Evolutionary conservation across 1,140 invertebrate species (phyloP), one percentile per base, ranked within the genome.

Genomic region (Tachypleus tridentatus): DNA sequence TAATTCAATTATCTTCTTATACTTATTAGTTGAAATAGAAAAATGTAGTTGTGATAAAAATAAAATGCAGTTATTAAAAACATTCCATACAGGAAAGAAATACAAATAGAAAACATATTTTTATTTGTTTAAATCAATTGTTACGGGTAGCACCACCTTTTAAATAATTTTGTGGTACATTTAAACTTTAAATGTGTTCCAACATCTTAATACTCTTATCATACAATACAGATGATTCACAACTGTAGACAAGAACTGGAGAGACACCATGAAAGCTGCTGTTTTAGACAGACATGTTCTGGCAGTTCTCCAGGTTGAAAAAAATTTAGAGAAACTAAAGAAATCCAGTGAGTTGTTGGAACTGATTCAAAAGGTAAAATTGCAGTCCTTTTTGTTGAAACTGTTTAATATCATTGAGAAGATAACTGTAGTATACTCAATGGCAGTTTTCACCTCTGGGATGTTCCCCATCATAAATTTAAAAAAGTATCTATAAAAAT

Each of bases 241-340:
- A 57, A 69, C 69, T 57, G 73, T 77, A 6, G 70, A 71, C 59
- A 72, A 73, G 70, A 80, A 76, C 66, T 98, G 95, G 93, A 85
- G 87, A 71, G 92, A 97, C 74, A 86, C 98, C 57, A 97, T 97
- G 91, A 92, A 91, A 74, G 83, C 84, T 29, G 89, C 89, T 1
- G 79, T 80, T 50, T 71, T 79, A 10, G 89, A 96, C 79, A 84
- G 87, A 3, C 83, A 85, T 73, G 93, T 96, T 0, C 82, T 97
- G 74, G 79, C 83, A 4, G 89, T 95, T 0, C 84, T 94, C 0
- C 86, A 86, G 73, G 95, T 97, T 69, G 92, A 96, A 62, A 96
- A 79, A 70, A 92, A 97, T 83, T 80, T 94, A 8, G 93, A 97
- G 67, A 84, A 89, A 67, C 77, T 97, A 49, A 88, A 87, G 74